These are phyloP conservation scores for Clivina fossor DNA, from an alignment of 2,888 invertebrate genomes.

Conservation along the genomic window DNA sequence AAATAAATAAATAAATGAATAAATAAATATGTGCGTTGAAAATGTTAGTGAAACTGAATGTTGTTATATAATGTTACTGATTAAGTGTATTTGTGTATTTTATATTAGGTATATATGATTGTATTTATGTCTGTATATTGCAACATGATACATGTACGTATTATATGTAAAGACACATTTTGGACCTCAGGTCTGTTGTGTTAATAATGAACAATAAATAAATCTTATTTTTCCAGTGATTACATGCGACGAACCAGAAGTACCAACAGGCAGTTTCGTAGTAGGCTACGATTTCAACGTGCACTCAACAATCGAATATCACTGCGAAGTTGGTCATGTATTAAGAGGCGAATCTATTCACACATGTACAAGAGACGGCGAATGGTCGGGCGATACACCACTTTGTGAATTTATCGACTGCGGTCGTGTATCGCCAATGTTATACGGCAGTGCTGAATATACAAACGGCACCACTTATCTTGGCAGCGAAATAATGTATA, in stretches of 20 bases:
- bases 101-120: not conserved
- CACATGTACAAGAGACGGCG: slow-evolving; percentile 73
- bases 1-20: too few species aligned
- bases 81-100: not conserved
- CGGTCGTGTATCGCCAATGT: slow-evolving; percentile 77
- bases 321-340: slow-evolving; percentile 83
- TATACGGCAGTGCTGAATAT: slow-evolving; percentile 77
- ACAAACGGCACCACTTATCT: slow-evolving; percentile 77
- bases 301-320: slow-evolving; percentile 83
- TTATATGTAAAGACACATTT: too few species aligned
- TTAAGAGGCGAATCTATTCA: slow-evolving; percentile 72
- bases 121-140: too few species aligned
- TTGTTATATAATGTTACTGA: not conserved
- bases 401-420: slow-evolving; percentile 88
- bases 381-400: slow-evolving; percentile 82
- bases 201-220: slow-evolving; percentile 29
- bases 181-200: too few species aligned
- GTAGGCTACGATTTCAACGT: slow-evolving; percentile 88
- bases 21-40: too few species aligned
- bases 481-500: slow-evolving; percentile 77
- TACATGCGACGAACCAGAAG: slow-evolving; percentile 82
- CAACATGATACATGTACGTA: too few species aligned
- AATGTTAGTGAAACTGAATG: too few species aligned
- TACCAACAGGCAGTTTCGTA: slow-evolving; percentile 82
- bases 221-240: slow-evolving; percentile 63